Conservation (phyloP, 2,797 vertebrate genomes). For the Sebastolobus altivelis region DNA sequence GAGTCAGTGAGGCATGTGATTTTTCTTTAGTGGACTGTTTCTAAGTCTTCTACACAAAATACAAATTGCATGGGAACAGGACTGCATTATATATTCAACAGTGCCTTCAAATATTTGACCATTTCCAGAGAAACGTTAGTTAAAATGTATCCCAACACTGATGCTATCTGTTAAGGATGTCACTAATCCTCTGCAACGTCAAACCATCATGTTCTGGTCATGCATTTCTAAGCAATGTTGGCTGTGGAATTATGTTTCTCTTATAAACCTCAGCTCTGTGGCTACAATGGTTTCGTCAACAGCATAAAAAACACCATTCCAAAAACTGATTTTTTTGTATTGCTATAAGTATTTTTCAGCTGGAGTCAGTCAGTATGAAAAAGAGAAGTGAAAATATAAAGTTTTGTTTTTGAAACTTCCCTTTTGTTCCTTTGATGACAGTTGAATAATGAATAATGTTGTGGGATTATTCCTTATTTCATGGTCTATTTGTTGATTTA, state of each 20-base stretch:
- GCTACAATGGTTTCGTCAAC: not conserved
- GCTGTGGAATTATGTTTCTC: not conserved
- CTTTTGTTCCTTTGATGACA: not conserved
- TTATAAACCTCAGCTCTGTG: not conserved
- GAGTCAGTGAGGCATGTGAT: constrained; percentile 24
- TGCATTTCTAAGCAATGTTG: not conserved
- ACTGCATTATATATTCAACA: fast-evolving
- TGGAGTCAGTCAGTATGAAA: not conserved
- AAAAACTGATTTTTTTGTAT: not conserved
- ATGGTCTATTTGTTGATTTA: too few species aligned
- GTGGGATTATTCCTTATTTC: too few species aligned
- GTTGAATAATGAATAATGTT: too few species aligned
- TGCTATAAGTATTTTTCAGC: not conserved
- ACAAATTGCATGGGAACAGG: not conserved
- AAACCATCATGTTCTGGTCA: not conserved
- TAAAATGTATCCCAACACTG: not conserved
- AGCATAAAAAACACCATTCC: not conserved
- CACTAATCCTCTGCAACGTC: not conserved
- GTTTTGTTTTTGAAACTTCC: constrained; percentile 5
- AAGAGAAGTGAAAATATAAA: constrained; percentile 14
- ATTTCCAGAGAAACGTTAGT: not conserved
- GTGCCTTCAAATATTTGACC: not conserved
- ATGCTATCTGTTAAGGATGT: not conserved
- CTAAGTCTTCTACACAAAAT: not conserved
- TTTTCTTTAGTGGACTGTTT: not conserved